phyloP scores from a whole-genome alignment of 1,140 invertebrate species.

The Drosophila trapezifrons region DNA sequence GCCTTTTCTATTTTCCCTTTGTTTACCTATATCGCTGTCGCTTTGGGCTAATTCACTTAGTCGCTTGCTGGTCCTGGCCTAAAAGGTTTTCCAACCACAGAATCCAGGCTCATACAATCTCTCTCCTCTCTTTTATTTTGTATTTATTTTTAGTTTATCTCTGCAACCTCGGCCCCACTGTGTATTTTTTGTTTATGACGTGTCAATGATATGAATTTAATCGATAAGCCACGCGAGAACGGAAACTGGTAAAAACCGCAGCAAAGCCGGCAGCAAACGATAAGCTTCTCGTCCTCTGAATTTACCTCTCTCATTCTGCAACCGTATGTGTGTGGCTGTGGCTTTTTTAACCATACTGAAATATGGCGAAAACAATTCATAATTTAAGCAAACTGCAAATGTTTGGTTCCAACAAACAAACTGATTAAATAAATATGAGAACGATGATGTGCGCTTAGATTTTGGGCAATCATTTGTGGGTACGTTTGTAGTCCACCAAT shows the following conservation, averaged over 20 bases:
- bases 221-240: constrained; percentile 47
- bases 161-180: not conserved
- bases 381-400: constrained; percentile 43
- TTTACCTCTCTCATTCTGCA: not conserved
- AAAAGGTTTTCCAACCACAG: constrained; percentile 53
- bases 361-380: constrained; percentile 44
- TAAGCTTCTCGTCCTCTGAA: constrained; percentile 33
- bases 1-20: constrained; percentile 15
- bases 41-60: constrained; percentile 52
- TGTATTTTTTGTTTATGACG: constrained; percentile 49
- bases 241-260: constrained; percentile 46
- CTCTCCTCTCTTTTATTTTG: not conserved
- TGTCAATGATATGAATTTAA: constrained; percentile 55
- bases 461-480: not conserved
- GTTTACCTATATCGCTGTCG: constrained; percentile 26
- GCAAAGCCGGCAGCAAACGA: constrained; percentile 40
- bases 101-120: constrained; percentile 14
- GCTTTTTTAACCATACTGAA: constrained; percentile 37
- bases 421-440: constrained; percentile 29
- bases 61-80: constrained; percentile 15
- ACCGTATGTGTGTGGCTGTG: constrained; percentile 10
- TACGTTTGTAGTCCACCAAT: not conserved
- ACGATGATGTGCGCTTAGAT: constrained; percentile 5
- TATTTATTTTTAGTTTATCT: constrained; percentile 48
- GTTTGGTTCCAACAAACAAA: constrained; percentile 7